A percentile compares a stretch with the other conserved stretches of the same genome.
Evolutionary conservation across 2,888 invertebrate genomes (phyloP).

Genomic region (Cheilosia soror): DNA sequence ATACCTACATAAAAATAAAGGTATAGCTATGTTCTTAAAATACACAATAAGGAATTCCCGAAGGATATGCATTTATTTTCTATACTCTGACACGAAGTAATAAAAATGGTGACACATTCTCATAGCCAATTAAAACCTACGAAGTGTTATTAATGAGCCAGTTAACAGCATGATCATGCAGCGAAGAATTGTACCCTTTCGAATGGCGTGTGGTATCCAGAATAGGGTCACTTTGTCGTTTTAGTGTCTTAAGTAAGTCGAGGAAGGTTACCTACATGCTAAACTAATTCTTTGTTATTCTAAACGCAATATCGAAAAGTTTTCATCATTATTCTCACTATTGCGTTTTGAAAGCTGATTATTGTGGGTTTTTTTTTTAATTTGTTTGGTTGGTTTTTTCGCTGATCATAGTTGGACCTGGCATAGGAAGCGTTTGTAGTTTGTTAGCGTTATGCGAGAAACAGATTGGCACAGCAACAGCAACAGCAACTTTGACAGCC

Average conservation of each 20-base stretch:
- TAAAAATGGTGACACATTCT: slow-evolving; percentile 1
- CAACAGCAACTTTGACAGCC: too few relatives aligned
- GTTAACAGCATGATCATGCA: not conserved
- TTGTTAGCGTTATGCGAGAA: too few relatives aligned
- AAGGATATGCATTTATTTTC: not conserved
- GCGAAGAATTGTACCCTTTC: not conserved
- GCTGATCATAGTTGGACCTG: too few relatives aligned
- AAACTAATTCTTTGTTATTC: too few relatives aligned
- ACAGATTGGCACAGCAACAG: too few relatives aligned
- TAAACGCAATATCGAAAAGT: too few relatives aligned
- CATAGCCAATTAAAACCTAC: not conserved
- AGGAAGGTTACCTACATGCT: too few relatives aligned
- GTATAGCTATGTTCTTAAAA: not conserved
- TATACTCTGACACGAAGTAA: not conserved
- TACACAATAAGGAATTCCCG: slow-evolving; percentile 5
- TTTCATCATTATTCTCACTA: not conserved
- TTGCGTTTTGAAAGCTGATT: not conserved
- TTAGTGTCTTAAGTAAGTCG: not conserved
- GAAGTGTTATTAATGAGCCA: slow-evolving; percentile 1
- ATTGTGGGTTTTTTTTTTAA: not conserved
- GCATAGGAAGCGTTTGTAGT: too few relatives aligned
- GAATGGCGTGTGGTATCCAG: not conserved
- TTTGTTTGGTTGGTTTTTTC: not conserved
- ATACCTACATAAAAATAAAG: not conserved
- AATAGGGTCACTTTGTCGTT: not conserved